Conservation (phyloP, 2,797 vertebrate species). For the Amniataba percoides region DNA sequence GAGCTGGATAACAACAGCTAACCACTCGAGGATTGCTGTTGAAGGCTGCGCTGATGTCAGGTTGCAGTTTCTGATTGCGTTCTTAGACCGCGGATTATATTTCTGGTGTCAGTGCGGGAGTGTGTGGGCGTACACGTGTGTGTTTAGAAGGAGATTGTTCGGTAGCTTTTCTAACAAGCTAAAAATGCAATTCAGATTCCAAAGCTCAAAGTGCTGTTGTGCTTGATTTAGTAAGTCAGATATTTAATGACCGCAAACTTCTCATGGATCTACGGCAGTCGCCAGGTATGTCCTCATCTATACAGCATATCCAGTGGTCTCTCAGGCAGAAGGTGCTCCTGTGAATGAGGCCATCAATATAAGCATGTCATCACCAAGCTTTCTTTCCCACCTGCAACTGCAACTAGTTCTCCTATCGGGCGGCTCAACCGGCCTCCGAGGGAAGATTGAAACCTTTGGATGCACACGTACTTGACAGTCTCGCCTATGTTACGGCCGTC, state of each 20-base stretch:
- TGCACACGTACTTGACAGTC: conserved; percentile 45
- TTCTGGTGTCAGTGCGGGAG: conserved; percentile 32
- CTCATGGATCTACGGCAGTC: conserved; percentile 29
- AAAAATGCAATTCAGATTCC: conserved; percentile 23
- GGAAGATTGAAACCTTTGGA: conserved; percentile 49
- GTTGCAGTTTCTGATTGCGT: conserved; percentile 57
- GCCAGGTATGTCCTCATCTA: conserved; percentile 35
- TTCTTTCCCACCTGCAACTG: conserved; percentile 27
- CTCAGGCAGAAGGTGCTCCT: conserved; percentile 11
- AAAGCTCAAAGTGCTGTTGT: conserved; percentile 11
- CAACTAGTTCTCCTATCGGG: conserved; percentile 6
- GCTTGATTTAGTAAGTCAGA: conserved; percentile 42
- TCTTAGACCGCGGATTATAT: conserved; percentile 47
- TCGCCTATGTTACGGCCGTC: conserved; percentile 29
- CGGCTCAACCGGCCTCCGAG: conserved; percentile 9
- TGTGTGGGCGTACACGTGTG: conserved; percentile 28
- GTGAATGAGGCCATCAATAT: conserved; percentile 42
- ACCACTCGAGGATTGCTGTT: conserved; percentile 50
- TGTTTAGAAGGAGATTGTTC: conserved; percentile 34
- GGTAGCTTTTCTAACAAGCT: conserved; percentile 38
- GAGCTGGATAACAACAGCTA: conserved; percentile 58
- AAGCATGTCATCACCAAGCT: conserved; percentile 47
- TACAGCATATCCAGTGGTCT: conserved; percentile 23
- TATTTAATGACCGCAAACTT: conserved; percentile 35
- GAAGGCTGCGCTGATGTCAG: conserved; percentile 57